Evolutionary conservation across 1,140 invertebrate species (phyloP), one percentile per base, ranked within the genome.

Genomic region (Musca domestica): DNA sequence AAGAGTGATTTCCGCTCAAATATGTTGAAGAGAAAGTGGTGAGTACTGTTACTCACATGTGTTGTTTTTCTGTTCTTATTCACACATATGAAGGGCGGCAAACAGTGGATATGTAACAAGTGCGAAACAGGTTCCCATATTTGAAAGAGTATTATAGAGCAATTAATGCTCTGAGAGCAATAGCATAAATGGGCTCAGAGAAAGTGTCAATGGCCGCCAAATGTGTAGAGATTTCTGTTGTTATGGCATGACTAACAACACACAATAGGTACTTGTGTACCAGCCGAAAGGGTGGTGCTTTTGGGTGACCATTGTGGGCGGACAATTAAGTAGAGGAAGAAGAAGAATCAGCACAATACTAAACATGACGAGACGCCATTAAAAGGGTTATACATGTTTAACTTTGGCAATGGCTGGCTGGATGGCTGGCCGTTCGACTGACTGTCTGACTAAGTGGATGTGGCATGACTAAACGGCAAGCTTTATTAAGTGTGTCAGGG

Each of bases 391-490:
- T 17, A 56, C 23, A 10, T n/a, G 2, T 30, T 4, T 30, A 30
- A 6, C 54, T 10, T 58, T 7, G 54, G 6, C 23, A 54, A 30
- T 30, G 27, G 27, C 27, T 54, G 51, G 4, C 19, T 52, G 25
- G 17, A 6, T 58, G 25, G n/a, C 15, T 58, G 10, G 23, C 4
- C 74, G 76, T 73, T 30, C 5, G 17, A 3, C 1, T 52, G 22
- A 15, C 3, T 56, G 20, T 56, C 12, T 56, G n/a, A n/a, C n/a
- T n/a, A n/a, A n/a, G n/a, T n/a, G n/a, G n/a, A n/a, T n/a, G 34
- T 12, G 6, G 34, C 34, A 12, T 41, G 34, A 12, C 34, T 5
- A 41, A 41, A 12, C 34, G 2, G 34, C n/a, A 14, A 27, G 17
- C 27, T 61, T 19, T 27, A 19, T 19, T 34, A 10, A 25, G 27